Percentiles rank a stretch among this genome's conserved stretches.
Evolutionary conservation across 2,113 vertebrate species (phyloP).

Genomic region (Pluvialis apricaria): DNA sequence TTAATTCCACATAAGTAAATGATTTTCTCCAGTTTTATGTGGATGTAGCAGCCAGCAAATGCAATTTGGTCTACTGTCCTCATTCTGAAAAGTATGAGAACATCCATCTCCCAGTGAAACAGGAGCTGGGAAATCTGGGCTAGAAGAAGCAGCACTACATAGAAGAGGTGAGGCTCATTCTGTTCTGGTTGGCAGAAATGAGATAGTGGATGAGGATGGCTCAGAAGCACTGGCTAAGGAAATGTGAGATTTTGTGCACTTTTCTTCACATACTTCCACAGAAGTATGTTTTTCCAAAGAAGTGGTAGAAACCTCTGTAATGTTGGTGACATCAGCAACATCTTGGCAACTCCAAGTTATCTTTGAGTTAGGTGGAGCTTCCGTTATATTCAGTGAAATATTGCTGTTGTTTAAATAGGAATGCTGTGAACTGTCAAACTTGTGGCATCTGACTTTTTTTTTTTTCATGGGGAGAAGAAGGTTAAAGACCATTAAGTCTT

Average conservation of each 20-base stretch:
- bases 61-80: neutral
- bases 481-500: conserved; percentile 27
- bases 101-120: neutral
- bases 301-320: neutral
- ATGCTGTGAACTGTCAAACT: conserved; percentile 25
- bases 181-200: neutral
- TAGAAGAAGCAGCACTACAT: neutral
- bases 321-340: neutral
- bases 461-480: conserved; percentile 14
- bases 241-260: neutral
- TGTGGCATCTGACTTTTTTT: conserved; percentile 10
- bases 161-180: neutral
- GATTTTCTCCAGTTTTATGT: neutral
- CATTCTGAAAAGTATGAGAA: neutral
- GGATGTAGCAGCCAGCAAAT: neutral
- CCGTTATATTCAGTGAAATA: conserved; percentile 7
- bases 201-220: neutral
- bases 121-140: neutral
- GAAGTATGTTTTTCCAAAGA: neutral
- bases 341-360: neutral
- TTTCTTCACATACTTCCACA: neutral
- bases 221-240: neutral
- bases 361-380: neutral
- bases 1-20: neutral
- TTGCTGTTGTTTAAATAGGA: conserved; percentile 5